phyloP scores from a whole-genome alignment of 2,888 invertebrate species.

The Andrena flavipes region DNA sequence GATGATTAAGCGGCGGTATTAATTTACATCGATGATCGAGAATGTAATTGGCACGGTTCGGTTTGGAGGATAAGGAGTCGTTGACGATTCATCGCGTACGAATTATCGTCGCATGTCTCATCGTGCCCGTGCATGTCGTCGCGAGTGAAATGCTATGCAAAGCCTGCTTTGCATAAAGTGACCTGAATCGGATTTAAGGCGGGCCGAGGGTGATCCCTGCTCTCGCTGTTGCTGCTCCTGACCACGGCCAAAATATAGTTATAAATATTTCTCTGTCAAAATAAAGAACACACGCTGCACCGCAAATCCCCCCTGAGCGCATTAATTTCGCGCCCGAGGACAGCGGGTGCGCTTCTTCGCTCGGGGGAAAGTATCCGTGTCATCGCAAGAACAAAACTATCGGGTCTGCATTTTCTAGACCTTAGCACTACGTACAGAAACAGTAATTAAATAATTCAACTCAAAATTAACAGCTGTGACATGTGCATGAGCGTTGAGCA shows the following conservation, averaged over 20 bases:
- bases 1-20: constrained; percentile 30
- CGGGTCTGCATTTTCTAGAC: neutral
- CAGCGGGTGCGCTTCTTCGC: constrained; percentile 9
- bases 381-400: neutral
- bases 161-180: constrained; percentile 78
- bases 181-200: constrained; percentile 77
- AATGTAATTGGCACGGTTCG: neutral
- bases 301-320: constrained; percentile 65
- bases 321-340: constrained; percentile 65
- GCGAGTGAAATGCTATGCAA: constrained; percentile 66
- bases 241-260: constrained; percentile 60
- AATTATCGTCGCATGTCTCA: constrained; percentile 24
- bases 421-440: too few species aligned
- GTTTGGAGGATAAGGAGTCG: neutral
- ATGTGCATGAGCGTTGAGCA: too few species aligned
- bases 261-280: constrained; percentile 77
- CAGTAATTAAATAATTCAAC: too few species aligned
- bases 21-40: constrained; percentile 22
- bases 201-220: constrained; percentile 41
- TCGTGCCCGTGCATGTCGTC: constrained; percentile 31
- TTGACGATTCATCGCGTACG: constrained; percentile 28
- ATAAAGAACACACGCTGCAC: constrained; percentile 70
- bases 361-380: neutral
- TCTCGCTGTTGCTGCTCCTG: constrained; percentile 2
- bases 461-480: too few species aligned